These are phyloP conservation scores for Mylabris sibirica DNA, from an alignment of 2,888 invertebrate species.

Conservation along the genomic window DNA sequence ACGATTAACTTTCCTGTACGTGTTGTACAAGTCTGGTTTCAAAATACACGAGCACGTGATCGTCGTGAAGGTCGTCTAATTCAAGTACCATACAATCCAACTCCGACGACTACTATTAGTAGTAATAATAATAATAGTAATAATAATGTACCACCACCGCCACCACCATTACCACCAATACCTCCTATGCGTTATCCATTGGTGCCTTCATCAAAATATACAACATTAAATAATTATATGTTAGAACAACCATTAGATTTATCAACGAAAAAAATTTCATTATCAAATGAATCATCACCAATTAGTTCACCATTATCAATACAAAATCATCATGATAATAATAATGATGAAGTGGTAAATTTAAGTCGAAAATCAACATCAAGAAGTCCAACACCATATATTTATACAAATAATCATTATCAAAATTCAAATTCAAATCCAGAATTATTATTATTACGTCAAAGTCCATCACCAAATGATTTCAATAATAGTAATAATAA, in stretches of 20 bases:
- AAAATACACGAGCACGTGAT: constrained; percentile 91
- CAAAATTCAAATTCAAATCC: constrained; percentile 68
- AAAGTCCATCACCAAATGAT: constrained; percentile 60
- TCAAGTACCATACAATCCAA: constrained; percentile 61
- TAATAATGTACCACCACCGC: constrained; percentile 30
- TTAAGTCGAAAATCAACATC: constrained; percentile 73
- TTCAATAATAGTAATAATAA: constrained; percentile 55
- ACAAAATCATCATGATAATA: constrained; percentile 69
- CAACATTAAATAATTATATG: constrained; percentile 35
- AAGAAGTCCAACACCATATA: constrained; percentile 65
- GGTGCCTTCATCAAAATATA: constrained; percentile 29
- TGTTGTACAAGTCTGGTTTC: constrained; percentile 95
- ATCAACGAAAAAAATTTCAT: constrained; percentile 78
- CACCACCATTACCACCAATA: not conserved
- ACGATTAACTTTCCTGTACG: constrained; percentile 77
- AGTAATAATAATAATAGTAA: not conserved
- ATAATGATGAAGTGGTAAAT: constrained; percentile 77
- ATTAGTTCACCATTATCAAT: constrained; percentile 69
- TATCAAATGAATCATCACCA: constrained; percentile 67
- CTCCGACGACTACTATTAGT: constrained; percentile 39
- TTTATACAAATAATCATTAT: constrained; percentile 51
- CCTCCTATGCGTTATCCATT: constrained; percentile 25
- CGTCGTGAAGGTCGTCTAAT: constrained; percentile 72
- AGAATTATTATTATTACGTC: constrained; percentile 49
- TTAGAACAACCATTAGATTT: constrained; percentile 89